Base-by-base conservation (phyloP, 2,113 vertebrate species). In the Tragelaphus buxtoni region DNA sequence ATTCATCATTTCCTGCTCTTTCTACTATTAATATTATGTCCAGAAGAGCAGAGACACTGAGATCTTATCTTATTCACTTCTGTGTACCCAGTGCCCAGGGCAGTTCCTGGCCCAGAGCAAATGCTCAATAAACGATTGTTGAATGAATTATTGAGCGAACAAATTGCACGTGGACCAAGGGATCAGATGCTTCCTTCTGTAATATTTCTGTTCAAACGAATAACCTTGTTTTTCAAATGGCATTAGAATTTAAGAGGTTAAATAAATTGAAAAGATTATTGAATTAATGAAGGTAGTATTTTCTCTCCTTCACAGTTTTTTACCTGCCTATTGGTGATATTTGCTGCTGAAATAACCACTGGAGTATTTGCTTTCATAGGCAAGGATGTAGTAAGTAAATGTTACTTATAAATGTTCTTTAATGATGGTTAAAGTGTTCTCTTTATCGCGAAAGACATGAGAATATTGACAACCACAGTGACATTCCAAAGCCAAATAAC, bases 301-400 rank as follows among this genome's bases (percentile, higher is more conserved):
- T 98, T 97, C 90, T 92, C 86, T 98, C 94, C 76, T 98, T 91
- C 95, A 47, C 98, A 99, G 99, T 99, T 99, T 98, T 99, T 99
- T 96, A 98, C 99, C 95, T 99, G 99, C 95, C 98, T 99, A 56
- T 93, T 99, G 98, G 99, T 99, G 98, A 99, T 99, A 98, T 99
- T 99, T 98, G 99, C 99, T 35, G 99, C 99, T 74, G 99, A 99
- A 98, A 98, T 99, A 93, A 99, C 99, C 55, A 99, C 99, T 90
- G 99, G 99, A 65, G 99, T 99, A 84, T 99, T 99, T 98, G 99
- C 99, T 86, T 99, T 99, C 98, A 95, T 99, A 91, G 99, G 99
- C 98, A 99, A 99, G 98, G 98, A 99, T 56, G 98, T 98, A 98
- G 99, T 99, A 98, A 97, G 98, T 98, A 97, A 83, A 90, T 96